A percentile compares a stretch with the other conserved stretches of the same genome.
phyloP scores from a whole-genome alignment of 1,140 invertebrate genomes.

The Varroa destructor region DNA sequence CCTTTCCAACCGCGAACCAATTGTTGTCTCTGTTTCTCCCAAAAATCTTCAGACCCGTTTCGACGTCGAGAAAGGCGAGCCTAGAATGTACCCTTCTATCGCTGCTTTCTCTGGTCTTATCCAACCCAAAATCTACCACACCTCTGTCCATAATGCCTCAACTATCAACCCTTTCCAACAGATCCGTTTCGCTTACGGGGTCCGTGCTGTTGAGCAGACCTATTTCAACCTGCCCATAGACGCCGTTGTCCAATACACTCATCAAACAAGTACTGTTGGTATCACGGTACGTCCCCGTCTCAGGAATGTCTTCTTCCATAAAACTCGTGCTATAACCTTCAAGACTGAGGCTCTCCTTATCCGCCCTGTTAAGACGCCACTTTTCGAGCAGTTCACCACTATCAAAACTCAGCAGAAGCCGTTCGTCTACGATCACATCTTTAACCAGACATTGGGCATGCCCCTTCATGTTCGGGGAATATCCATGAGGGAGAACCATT shows the following conservation, averaged over 20 bases:
- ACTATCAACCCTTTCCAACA: slow-evolving; percentile 17
- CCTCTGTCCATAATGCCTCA: slow-evolving; percentile 6
- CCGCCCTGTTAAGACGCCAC: slow-evolving; percentile 4
- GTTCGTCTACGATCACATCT: slow-evolving; percentile 8
- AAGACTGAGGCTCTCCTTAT: slow-evolving; percentile 23
- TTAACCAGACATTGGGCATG: slow-evolving; percentile 2
- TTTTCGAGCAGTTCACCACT: slow-evolving; percentile 5
- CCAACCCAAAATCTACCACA: slow-evolving; percentile 22
- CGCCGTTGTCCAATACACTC: slow-evolving; percentile 1
- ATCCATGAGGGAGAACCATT: neutral
- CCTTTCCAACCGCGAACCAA: slow-evolving; percentile 11
- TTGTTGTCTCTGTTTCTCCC: slow-evolving; percentile 1
- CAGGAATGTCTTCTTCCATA: slow-evolving; percentile 21
- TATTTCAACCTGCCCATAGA: neutral
- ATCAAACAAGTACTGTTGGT: neutral
- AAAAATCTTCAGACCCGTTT: slow-evolving; percentile 15
- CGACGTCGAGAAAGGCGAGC: neutral
- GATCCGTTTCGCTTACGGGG: neutral
- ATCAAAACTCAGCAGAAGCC: slow-evolving; percentile 26
- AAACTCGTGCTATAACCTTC: slow-evolving; percentile 23
- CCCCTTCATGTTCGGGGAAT: slow-evolving; percentile 10
- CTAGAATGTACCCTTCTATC: neutral
- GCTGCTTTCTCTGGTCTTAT: slow-evolving; percentile 15
- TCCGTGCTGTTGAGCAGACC: slow-evolving; percentile 24
- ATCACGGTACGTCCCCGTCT: slow-evolving; percentile 6